Evolutionary conservation across 2,888 invertebrate genomes (phyloP).

Genomic region (Cheilosia impressa): DNA sequence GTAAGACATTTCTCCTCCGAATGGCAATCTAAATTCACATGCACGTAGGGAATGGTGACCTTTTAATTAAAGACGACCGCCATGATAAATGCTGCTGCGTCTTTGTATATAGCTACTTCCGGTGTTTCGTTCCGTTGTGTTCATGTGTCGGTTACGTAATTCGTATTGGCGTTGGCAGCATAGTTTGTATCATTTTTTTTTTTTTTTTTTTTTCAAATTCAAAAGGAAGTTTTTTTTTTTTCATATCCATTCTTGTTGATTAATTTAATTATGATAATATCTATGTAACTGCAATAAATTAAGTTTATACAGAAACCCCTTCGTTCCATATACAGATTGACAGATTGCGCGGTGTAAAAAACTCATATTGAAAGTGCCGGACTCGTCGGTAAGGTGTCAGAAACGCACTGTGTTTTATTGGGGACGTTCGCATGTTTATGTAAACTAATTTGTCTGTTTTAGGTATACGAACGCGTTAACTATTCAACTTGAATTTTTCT

Average conservation of each 20-base stretch:
- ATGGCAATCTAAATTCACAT: background rate
- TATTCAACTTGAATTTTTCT: too few relatives aligned
- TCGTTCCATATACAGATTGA: background rate
- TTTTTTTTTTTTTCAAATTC: slow-evolving; percentile 21
- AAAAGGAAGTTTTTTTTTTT: slow-evolving; percentile 52
- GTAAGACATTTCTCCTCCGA: background rate
- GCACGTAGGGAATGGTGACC: background rate
- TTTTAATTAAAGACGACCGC: background rate
- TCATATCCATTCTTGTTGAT: slow-evolving; percentile 37
- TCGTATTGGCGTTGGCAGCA: background rate
- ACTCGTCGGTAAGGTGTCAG: too few relatives aligned
- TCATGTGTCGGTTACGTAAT: background rate
- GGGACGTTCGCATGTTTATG: too few relatives aligned
- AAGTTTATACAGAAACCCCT: slow-evolving; percentile 28
- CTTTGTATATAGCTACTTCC: slow-evolving; percentile 26
- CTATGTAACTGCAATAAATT: slow-evolving; percentile 2
- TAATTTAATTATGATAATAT: slow-evolving; percentile 17
- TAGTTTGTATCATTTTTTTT: background rate
- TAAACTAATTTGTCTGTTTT: too few relatives aligned
- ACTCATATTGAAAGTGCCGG: too few relatives aligned
- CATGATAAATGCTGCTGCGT: slow-evolving; percentile 3
- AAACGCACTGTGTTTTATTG: too few relatives aligned
- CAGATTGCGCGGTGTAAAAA: too few relatives aligned
- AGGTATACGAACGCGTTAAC: too few relatives aligned
- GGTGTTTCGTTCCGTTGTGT: background rate